Evolutionary conservation across 2,113 vertebrate species (phyloP).

Genomic region (human): GRCh38 chr13:34406001-34406500

Average conservation of each 20-base stretch:
- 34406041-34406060: neutral
- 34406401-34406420: neutral
- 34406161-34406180: neutral
- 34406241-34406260: neutral
- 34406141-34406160: neutral
- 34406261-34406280: neutral
- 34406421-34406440: neutral
- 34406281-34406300: neutral
- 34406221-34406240: neutral
- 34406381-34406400: neutral
- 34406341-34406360: neutral
- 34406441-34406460: neutral
- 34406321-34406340: neutral
- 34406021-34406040: neutral
- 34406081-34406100: neutral
- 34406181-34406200: neutral
- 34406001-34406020: neutral
- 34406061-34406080: neutral
- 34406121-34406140: neutral
- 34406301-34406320: neutral
- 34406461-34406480: neutral
- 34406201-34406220: neutral
- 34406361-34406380: neutral
- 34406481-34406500: neutral
- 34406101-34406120: neutral